Base-by-base conservation (phyloP, 2,888 invertebrate genomes). In the Tetrapedia diversipes region DNA sequence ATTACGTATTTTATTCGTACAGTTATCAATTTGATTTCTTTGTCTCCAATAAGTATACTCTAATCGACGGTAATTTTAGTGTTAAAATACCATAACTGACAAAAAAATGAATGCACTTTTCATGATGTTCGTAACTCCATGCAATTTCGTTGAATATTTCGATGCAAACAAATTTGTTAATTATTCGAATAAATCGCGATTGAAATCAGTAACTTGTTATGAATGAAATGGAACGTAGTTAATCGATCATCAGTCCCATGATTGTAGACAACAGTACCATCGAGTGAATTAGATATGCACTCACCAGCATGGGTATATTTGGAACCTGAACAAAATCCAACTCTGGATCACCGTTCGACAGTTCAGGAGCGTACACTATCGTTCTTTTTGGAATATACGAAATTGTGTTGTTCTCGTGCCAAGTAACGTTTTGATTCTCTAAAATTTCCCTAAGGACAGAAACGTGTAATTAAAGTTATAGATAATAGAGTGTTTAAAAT, bases 221-320 rank as follows among this genome's bases (percentile, higher is more conserved):
- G 16, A 41, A 41, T 41, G 41, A 41, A 41, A 41, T 16, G 11
- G 34, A 19, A 54, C 7, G 29, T 29, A n/a, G 29, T 43, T 16
- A 14, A 19, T 2, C 4, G 1, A 34, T 45, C n/a, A n/a, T n/a
- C 14, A 11, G 37, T 32, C n/a, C 14, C 7, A 45, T 22, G 7
- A 22, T 14, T 10, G 7, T 49, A 10, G n/a, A 22, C 11, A 43
- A 14, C 10, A 22, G 1, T 0, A 43, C 2, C 6, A 29, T 11
- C 22, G 16, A 51, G 39, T 24, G 10, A 32, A 22, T 8, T 27
- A 16, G 27, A 37, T 14, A n/a, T 67, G 53, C 83, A 92, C 95
- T 94, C 93, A 95, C 96, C 91, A 96, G 86, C 81, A 95, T 92
- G 0, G 96, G 95, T 82, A 96, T 92, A 89, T 97, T 97, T 0